Evolutionary conservation across 1,140 invertebrate species (phyloP).

Genomic region (Orchestia grillus): DNA sequence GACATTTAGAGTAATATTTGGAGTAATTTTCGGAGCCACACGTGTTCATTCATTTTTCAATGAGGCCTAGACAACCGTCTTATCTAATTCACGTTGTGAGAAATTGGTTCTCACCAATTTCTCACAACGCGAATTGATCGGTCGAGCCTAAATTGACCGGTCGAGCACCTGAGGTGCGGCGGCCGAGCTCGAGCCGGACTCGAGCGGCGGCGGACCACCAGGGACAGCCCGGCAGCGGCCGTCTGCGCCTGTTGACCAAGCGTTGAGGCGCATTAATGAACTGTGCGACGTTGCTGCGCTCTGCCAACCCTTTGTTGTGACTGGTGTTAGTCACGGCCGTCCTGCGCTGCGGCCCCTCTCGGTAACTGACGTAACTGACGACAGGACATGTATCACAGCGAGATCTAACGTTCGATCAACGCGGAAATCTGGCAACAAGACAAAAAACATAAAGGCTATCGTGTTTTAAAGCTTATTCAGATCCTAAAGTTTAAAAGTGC

Average conservation of each 20-base stretch:
- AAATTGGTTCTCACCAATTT: too few species aligned
- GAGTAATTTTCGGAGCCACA: too few species aligned
- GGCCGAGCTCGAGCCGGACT: neutral
- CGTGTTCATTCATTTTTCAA: too few species aligned
- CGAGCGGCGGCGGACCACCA: neutral
- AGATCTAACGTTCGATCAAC: neutral
- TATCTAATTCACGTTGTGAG: too few species aligned
- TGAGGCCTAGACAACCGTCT: too few species aligned
- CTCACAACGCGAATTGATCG: too few species aligned
- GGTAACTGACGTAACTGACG: neutral
- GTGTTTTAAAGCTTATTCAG: neutral
- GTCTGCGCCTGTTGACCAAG: neutral
- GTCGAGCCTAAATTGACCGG: too few species aligned
- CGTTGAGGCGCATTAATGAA: conserved; percentile 36
- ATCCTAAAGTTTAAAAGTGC: neutral
- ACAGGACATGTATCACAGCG: neutral
- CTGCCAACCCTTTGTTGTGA: conserved; percentile 23
- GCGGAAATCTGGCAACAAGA: neutral
- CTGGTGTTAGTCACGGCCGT: neutral
- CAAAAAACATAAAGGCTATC: neutral
- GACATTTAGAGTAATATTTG: too few species aligned
- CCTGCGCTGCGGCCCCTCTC: neutral
- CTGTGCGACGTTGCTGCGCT: neutral
- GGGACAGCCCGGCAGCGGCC: neutral
- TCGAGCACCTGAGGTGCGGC: too few species aligned